These are phyloP conservation scores for Exocentrus adspersus DNA, from an alignment of 2,888 invertebrate genomes.

Conservation along the genomic window DNA sequence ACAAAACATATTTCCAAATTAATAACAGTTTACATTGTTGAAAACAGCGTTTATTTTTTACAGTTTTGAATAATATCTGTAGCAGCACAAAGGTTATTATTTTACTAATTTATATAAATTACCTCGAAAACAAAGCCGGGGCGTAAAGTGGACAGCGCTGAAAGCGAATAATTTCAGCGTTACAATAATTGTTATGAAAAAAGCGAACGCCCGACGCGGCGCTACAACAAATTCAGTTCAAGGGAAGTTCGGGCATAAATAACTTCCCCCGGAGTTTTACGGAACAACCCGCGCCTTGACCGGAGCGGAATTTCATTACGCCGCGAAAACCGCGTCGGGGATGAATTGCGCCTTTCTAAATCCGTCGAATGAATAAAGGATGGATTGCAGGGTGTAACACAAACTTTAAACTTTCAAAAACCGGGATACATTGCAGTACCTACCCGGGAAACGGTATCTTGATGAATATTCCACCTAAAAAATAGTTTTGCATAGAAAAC, in stretches of 20 bases:
- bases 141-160: not conserved
- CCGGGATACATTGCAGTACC: no score
- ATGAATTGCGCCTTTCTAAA: not conserved
- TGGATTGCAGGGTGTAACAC: no score
- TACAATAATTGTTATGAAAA: constrained; percentile 19
- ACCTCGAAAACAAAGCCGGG: not conserved
- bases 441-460: no score
- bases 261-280: constrained; percentile 7
- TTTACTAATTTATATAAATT: not conserved
- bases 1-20: no score
- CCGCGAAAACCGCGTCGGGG: not conserved
- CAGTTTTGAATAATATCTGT: not conserved
- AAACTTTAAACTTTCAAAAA: no score
- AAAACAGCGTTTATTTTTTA: no score
- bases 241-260: constrained; percentile 19
- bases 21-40: no score
- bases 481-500: no score
- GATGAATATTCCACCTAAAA: no score
- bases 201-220: constrained; percentile 3
- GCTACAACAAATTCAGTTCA: constrained; percentile 6
- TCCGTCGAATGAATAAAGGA: no score
- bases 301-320: constrained; percentile 5
- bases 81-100: not conserved
- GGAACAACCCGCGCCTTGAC: constrained; percentile 9
- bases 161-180: constrained; percentile 4